Evolutionary conservation across 2,888 invertebrate species (phyloP), one percentile per base, ranked within the genome.

Genomic region (Oxystoma pomonae): DNA sequence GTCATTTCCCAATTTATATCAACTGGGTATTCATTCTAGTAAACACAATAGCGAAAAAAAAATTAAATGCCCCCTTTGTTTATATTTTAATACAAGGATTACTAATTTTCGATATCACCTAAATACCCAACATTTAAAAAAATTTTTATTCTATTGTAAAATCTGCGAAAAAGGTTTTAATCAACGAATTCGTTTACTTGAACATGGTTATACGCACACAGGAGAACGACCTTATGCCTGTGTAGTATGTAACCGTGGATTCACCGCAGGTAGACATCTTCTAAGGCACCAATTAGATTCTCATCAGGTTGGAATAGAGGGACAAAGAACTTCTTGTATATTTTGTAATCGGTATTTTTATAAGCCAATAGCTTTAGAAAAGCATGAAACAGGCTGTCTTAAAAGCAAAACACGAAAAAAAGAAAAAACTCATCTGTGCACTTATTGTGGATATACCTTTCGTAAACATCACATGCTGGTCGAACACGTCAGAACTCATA

Each of bases 401-500:
- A 16, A 19, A 7, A 53, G 19, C 17, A 53, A 53, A 16, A 53
- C 5, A 19, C 86, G 86, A 79, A 84, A 84, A 66, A 86, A 86
- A 55, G 73, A 73, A 77, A 85, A 85, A 64, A 75, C 75, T 7
- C 75, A 73, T 58, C 72, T 74, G 16, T 78, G 78, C 65, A 72
- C 72, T 51, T 75, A 72, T 58, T 78, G 78, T 61, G 77, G 75
- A 1, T 75, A 76, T 64, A 73, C 73, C 7, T 72, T 75, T 63
- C 84, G 84, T 35, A 86, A 86, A 76, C 83, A 85, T 69, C 84
- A 84, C 73, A 84, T 85, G 73, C 77, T 86, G 69, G 84, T 83
- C 57, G 79, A 86, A 58, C 86, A 87, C 78, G 84, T 84, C 76
- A 81, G 86, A 60, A 84, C 83, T 56, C 86, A 86, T 77, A 84